These are phyloP conservation scores for Harpalus rubripes DNA, from an alignment of 2,888 invertebrate genomes.

Conservation along the genomic window DNA sequence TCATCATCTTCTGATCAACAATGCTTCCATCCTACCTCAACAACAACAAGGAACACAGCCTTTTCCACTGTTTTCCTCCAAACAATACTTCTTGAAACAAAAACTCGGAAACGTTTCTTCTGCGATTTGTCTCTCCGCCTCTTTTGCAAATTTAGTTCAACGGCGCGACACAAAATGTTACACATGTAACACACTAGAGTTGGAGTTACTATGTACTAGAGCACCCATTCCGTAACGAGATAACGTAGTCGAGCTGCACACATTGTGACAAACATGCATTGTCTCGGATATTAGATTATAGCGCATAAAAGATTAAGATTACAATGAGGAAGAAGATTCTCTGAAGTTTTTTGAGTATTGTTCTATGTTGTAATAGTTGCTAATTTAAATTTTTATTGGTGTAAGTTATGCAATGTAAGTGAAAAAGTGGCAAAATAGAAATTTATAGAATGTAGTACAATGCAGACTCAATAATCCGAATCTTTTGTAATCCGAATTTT, in stretches of 20 bases:
- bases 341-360: neutral
- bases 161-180: slow-evolving; percentile 5
- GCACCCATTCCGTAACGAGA: slow-evolving; percentile 32
- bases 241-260: slow-evolving; percentile 6
- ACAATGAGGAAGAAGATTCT: slow-evolving; percentile 23
- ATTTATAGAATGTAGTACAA: too few relatives aligned
- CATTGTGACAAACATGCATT: slow-evolving; percentile 10
- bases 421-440: neutral
- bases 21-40: slow-evolving; percentile 12
- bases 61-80: slow-evolving; percentile 1
- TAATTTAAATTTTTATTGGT: slow-evolving; percentile 12
- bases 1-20: too few relatives aligned
- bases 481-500: too few relatives aligned
- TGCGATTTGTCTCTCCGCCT: slow-evolving; percentile 44
- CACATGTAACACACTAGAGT: neutral
- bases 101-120: slow-evolving; percentile 52
- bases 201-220: neutral
- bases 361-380: neutral
- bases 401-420: neutral
- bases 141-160: slow-evolving; percentile 53
- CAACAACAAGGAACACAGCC: slow-evolving; percentile 18
- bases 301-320: slow-evolving; percentile 25
- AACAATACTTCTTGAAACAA: slow-evolving; percentile 34
- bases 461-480: too few relatives aligned
- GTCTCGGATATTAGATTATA: slow-evolving; percentile 17